phyloP scores from a whole-genome alignment of 2,113 vertebrate species.

The Chunga burmeisteri region DNA sequence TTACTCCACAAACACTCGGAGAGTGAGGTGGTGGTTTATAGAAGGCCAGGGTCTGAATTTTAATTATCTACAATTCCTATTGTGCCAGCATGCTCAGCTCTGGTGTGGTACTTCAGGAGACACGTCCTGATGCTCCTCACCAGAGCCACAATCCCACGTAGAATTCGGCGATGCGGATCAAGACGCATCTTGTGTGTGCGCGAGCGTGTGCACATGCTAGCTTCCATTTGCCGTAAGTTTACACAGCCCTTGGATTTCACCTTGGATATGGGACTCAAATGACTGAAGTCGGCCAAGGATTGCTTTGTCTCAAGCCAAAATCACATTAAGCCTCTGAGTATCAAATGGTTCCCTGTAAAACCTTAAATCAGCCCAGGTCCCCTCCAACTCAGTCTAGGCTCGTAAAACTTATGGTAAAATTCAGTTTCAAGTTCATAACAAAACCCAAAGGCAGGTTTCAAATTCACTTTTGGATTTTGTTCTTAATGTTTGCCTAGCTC shows the following conservation, averaged over 20 bases:
- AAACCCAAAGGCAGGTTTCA: slow-evolving; percentile 51
- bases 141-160: not conserved
- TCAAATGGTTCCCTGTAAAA: slow-evolving; percentile 56
- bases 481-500: slow-evolving; percentile 7
- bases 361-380: slow-evolving; percentile 32
- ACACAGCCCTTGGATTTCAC: slow-evolving; percentile 8
- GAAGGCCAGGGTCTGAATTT: not conserved
- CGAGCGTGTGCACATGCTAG: accelerated
- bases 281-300: not conserved
- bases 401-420: slow-evolving; percentile 29
- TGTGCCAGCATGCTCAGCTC: not conserved
- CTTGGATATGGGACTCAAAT: not conserved
- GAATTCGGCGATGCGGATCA: accelerated
- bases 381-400: slow-evolving; percentile 23
- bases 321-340: slow-evolving; percentile 32
- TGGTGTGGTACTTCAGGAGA: not conserved
- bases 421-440: slow-evolving; percentile 41
- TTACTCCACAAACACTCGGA: slow-evolving; percentile 66
- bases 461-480: slow-evolving; percentile 29
- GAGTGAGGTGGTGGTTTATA: slow-evolving; percentile 49
- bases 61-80: not conserved
- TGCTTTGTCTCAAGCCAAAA: slow-evolving; percentile 41
- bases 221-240: not conserved
- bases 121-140: not conserved
- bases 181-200: not conserved